Conservation (phyloP, 2,113 vertebrate genomes). For the Phylloscopus trochiloides region DNA sequence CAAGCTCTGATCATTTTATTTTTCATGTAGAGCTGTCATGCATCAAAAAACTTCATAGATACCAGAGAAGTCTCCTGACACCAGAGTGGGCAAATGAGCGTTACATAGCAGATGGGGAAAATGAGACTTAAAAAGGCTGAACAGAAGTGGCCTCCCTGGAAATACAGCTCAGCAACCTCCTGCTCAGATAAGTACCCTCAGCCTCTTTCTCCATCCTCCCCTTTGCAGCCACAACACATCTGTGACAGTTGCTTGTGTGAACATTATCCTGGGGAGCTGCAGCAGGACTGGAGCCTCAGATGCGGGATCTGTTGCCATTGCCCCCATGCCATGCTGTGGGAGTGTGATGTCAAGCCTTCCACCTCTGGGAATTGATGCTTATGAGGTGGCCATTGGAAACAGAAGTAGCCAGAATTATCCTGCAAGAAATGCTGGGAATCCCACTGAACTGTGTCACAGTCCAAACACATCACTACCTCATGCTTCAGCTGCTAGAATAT, state of each 20-base stretch:
- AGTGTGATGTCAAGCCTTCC: neutral
- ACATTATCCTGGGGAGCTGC: neutral
- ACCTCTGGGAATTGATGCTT: neutral
- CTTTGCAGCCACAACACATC: neutral
- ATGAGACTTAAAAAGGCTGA: neutral
- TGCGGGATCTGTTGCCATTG: accelerated
- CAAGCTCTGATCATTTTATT: neutral
- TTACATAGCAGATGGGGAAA: neutral
- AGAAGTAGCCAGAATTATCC: neutral
- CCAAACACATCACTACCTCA: neutral
- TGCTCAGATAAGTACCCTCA: neutral
- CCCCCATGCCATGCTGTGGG: neutral
- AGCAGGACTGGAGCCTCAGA: neutral
- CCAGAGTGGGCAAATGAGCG: neutral
- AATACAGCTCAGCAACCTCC: neutral
- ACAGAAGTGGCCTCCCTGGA: neutral
- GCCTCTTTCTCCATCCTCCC: neutral
- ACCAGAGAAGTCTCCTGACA: neutral
- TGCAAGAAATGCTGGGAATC: neutral
- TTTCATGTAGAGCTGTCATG: neutral
- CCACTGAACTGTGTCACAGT: neutral
- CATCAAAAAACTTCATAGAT: neutral
- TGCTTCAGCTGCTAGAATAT: neutral
- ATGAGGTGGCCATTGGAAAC: neutral
- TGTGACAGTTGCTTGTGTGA: neutral